Conservation (phyloP, 2,888 invertebrate genomes). For the Exocentrus adspersus region DNA sequence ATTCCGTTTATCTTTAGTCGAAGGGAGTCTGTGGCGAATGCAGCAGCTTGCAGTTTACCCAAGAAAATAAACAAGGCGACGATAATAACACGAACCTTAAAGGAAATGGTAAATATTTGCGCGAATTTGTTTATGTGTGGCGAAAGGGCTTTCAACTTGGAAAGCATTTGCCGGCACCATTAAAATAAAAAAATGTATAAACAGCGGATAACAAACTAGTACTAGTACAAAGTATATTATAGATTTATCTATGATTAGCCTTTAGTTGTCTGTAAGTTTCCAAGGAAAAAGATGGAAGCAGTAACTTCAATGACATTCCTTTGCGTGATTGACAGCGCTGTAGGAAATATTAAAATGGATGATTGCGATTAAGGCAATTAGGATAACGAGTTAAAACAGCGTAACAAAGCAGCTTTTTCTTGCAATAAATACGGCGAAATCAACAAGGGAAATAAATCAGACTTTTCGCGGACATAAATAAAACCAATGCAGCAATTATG, state of each 20-base stretch:
- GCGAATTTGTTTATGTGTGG: not conserved
- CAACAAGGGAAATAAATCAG: not conserved
- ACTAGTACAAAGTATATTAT: too few species aligned
- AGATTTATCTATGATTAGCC: too few species aligned
- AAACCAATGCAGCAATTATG: slow-evolving; percentile 4
- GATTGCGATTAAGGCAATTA: slow-evolving; percentile 5
- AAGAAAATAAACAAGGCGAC: slow-evolving; percentile 11
- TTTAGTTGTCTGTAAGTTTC: too few species aligned
- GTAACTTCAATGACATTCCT: not conserved
- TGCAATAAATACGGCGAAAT: not conserved
- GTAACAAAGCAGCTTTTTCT: not conserved
- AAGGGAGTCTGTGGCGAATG: slow-evolving; percentile 2
- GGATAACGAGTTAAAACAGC: slow-evolving; percentile 10
- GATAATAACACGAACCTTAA: not conserved
- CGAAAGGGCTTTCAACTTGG: too few species aligned
- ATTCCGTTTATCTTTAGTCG: slow-evolving; percentile 21
- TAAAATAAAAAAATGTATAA: too few species aligned
- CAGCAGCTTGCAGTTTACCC: not conserved
- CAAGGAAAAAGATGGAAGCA: not conserved
- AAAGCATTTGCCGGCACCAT: too few species aligned
- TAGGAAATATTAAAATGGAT: slow-evolving; percentile 2
- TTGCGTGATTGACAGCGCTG: not conserved
- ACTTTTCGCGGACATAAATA: slow-evolving; percentile 3
- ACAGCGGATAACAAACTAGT: too few species aligned
- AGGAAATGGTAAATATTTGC: slow-evolving; percentile 1